Percentiles rank a stretch among this genome's conserved stretches.
phyloP scores from a whole-genome alignment of 2,888 invertebrate species.

The Patella caerulea region DNA sequence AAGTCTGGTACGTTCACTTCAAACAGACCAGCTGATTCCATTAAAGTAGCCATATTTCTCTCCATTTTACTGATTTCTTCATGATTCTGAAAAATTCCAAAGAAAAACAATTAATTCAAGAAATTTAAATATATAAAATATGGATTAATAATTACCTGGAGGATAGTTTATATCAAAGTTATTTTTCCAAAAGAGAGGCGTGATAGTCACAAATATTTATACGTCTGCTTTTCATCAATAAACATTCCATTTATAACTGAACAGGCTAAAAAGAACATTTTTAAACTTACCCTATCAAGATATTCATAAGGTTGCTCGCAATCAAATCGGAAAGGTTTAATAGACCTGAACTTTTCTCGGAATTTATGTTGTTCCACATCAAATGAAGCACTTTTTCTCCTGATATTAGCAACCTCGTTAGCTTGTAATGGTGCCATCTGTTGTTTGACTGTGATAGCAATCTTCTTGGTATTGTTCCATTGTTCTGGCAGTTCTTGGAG shows the following conservation, averaged over 20 bases:
- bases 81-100: constrained; percentile 81
- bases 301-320: constrained; percentile 68
- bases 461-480: constrained; percentile 95
- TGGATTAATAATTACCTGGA: background rate
- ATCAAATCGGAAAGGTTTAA: constrained; percentile 69
- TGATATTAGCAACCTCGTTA: constrained; percentile 90
- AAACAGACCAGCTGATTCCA: constrained; percentile 91
- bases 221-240: too few species aligned
- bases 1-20: constrained; percentile 96
- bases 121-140: background rate
- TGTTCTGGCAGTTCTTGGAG: constrained; percentile 94
- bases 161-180: background rate
- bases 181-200: background rate
- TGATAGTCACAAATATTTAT: too few species aligned
- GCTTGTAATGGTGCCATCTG: constrained; percentile 96
- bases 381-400: constrained; percentile 88
- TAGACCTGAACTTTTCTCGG: constrained; percentile 85
- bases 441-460: constrained; percentile 91
- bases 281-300: constrained; percentile 63
- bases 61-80: constrained; percentile 85
- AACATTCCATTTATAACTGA: too few species aligned
- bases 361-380: constrained; percentile 86
- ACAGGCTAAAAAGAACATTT: too few species aligned
- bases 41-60: constrained; percentile 87
- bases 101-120: background rate